phyloP scores from a whole-genome alignment of 1,140 invertebrate genomes.

The Mylabris phalerata region DNA sequence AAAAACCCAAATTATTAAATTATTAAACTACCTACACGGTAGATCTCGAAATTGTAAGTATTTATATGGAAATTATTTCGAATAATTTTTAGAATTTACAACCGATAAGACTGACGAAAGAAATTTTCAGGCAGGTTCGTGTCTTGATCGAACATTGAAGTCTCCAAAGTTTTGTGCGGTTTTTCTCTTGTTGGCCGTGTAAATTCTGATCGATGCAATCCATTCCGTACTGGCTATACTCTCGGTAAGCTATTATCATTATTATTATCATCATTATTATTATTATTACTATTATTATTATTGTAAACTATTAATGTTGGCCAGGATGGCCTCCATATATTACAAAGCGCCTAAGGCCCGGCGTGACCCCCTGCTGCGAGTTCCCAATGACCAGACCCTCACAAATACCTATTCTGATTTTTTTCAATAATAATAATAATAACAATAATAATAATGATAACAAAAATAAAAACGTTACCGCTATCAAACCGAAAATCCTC shows the following conservation, averaged over 20 bases:
- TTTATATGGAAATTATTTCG: no score
- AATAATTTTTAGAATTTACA: no score
- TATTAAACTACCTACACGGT: slow-evolving; percentile 4
- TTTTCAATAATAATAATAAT: slow-evolving; percentile 14
- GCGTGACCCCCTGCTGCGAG: slow-evolving; percentile 28
- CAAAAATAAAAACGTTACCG: not conserved
- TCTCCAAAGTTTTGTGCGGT: no score
- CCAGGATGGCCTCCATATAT: slow-evolving; percentile 28
- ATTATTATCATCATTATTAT: not conserved
- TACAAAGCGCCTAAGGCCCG: slow-evolving; percentile 26
- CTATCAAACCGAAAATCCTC: slow-evolving; percentile 3
- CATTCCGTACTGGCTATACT: no score
- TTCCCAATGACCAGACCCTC: slow-evolving; percentile 28
- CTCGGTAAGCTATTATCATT: no score
- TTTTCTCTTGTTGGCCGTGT: no score
- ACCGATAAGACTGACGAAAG: no score
- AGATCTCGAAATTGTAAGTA: slow-evolving; percentile 3
- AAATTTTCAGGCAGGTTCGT: no score
- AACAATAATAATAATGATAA: slow-evolving; percentile 11
- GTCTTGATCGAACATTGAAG: no score
- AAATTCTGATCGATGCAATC: no score
- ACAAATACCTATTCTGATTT: slow-evolving; percentile 19
- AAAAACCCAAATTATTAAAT: not conserved
- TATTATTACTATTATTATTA: slow-evolving; percentile 22
- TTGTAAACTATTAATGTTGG: slow-evolving; percentile 19